Evolutionary conservation across 2,797 vertebrate genomes (phyloP).

Genomic region (Platalea minor): DNA sequence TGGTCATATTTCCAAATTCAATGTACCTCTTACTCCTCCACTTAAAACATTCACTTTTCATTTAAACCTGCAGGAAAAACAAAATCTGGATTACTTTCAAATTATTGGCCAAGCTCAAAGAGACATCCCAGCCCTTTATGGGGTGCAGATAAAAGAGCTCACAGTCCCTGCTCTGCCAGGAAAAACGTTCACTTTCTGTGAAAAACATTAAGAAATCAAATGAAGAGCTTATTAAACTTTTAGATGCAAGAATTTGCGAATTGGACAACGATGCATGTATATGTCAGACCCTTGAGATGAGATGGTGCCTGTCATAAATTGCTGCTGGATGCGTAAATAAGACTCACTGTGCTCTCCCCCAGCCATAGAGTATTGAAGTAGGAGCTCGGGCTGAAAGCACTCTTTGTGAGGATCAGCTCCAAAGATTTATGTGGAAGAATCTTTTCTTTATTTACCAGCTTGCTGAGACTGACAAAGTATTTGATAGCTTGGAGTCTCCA

Average conservation of each 20-base stretch:
- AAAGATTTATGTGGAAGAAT: conserved; percentile 34
- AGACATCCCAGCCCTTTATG: conserved; percentile 52
- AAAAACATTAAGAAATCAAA: conserved; percentile 64
- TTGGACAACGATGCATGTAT: not conserved
- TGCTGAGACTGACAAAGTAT: not conserved
- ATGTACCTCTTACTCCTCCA: conserved; percentile 18
- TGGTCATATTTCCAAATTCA: conserved; percentile 52
- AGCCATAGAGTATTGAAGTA: not conserved
- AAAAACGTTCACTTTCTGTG: conserved; percentile 60
- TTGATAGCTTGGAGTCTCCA: not conserved
- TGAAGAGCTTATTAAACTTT: conserved; percentile 61
- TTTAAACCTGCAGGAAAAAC: conserved; percentile 59
- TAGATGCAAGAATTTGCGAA: conserved; percentile 40
- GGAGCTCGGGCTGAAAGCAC: conserved; percentile 21
- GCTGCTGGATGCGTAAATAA: conserved; percentile 27
- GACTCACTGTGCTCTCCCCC: not conserved
- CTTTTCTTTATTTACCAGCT: conserved; percentile 28
- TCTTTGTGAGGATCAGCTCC: conserved; percentile 33
- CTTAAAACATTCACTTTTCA: conserved; percentile 57
- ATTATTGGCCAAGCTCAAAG: conserved; percentile 55
- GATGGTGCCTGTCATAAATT: conserved; percentile 43
- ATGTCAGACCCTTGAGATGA: conserved; percentile 32
- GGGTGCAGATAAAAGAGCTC: conserved; percentile 61
- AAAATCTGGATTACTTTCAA: conserved; percentile 59
- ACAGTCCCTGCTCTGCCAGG: conserved; percentile 44